These are phyloP conservation scores for Troides aeacus DNA, from an alignment of 2,888 invertebrate genomes.

Conservation along the genomic window DNA sequence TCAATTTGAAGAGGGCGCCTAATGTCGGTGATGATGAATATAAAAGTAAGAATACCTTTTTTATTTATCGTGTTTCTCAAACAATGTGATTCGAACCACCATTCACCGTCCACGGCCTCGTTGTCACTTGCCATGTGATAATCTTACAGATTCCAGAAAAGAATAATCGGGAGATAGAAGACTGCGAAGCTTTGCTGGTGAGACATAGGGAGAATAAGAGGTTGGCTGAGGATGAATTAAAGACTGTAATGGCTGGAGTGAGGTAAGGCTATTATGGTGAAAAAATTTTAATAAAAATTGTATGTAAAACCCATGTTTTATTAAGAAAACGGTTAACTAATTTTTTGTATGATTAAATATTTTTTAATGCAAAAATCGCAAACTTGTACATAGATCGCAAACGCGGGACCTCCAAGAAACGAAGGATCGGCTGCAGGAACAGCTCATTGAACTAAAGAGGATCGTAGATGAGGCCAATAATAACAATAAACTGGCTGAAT, in stretches of 20 bases:
- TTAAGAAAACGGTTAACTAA: too few species aligned
- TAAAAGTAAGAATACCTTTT: too few species aligned
- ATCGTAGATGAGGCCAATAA: conserved; percentile 85
- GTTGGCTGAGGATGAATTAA: conserved; percentile 77
- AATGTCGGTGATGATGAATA: too few species aligned
- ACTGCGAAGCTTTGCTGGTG: conserved; percentile 80
- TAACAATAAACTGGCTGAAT: conserved; percentile 82
- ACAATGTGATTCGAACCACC: too few species aligned
- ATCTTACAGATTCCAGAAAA: conserved; percentile 82
- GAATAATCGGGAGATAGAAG: conserved; percentile 84
- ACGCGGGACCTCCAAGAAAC: conserved; percentile 85
- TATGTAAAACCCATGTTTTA: too few species aligned
- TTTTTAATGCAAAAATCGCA: neutral
- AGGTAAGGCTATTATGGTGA: conserved; percentile 56
- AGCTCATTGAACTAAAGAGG: conserved; percentile 84
- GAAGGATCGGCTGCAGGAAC: conserved; percentile 84
- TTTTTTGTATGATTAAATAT: too few species aligned
- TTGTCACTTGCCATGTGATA: too few species aligned
- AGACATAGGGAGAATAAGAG: conserved; percentile 80
- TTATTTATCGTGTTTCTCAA: too few species aligned
- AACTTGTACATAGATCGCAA: conserved; percentile 64
- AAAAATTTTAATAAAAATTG: neutral
- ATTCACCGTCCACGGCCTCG: neutral
- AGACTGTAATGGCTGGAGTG: conserved; percentile 82
- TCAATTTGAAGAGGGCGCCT: too few species aligned